Base-by-base conservation (phyloP, 2,888 invertebrate genomes). In the Sesia bembeciformis region DNA sequence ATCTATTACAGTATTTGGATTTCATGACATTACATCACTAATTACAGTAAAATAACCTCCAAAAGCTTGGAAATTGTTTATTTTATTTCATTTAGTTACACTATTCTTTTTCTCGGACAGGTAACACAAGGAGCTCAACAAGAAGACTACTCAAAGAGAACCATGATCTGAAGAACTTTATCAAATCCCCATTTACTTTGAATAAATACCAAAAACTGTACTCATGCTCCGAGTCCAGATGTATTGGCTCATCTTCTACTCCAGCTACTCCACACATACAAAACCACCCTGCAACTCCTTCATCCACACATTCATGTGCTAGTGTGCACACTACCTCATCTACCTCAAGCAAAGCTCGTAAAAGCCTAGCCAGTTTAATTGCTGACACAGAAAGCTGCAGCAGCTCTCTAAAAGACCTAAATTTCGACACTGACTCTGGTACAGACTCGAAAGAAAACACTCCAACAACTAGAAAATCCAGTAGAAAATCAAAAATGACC, bases 341-440 rank as follows among this genome's bases (percentile, higher is more conserved):
- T 4, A 83, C 84, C 6, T 83, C 86, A n/a, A 87, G 87, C 68
- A 67, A 76, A 6, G 89, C 87, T 5, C 72, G 89, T 4, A 87
- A 87, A 58, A 86, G 86, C 61, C 70, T 89, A 4, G 86, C 86
- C 52, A 84, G 78, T 60, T 78, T 89, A 52, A 88, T 87, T 38
- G 89, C 88, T 8, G 89, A 90, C 61, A 83, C 89, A 3, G 90
- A 90, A 60, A 90, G 89, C 64, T 90, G 90, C 64, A 90, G 89
- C 66, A 90, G 89, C 63, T 90, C 90, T 3, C 60, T 90, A 5
- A 88, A 90, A 79, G 90, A 89, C 61, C 72, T 90, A 0, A 90
- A 85, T 61, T 90, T 90, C 55, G 84, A 90, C 58, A 76, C 88
- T 0, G 90, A 90, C 58, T 88, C 90, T 2, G 81, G 84, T 2